Evolutionary conservation across 2,888 invertebrate species (phyloP), one percentile per base, ranked within the genome.

Genomic region (Amaurobius ferox): DNA sequence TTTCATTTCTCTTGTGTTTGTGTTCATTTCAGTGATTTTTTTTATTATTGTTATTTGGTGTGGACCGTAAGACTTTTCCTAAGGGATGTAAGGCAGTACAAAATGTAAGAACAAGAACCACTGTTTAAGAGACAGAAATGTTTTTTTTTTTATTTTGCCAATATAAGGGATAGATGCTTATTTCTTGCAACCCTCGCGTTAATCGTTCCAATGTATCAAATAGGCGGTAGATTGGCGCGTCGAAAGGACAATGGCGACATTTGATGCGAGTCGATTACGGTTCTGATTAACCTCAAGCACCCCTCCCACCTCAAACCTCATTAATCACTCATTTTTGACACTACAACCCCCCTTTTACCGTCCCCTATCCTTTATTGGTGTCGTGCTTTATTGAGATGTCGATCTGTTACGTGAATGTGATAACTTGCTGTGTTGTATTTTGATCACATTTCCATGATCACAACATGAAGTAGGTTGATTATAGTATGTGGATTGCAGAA

Each of bases 161-260:
- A n/a, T n/a, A n/a, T n/a, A n/a, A n/a, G n/a, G n/a, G n/a, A n/a
- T n/a, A n/a, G n/a, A n/a, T n/a, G n/a, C n/a, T n/a, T n/a, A n/a
- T n/a, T n/a, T n/a, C 23, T 55, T 19, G 23, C 55, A 55, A 55
- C 19, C 55, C 19, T 55, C 55, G 11, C 55, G 5, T 55, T 55
- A 55, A 55, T 55, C 55, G 55, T 2, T 1, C 55, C 3, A 23
- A 55, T 55, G 55, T 55, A 55, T 55, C 55, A 55, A 55, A 55
- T 55, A 23, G 23, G 55, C 23, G 55, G 19, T 55, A 55, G 19
- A 55, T 55, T 23, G 55, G 55, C 19, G 55, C 55, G 55, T 55
- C 77, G 71, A 85, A 85, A 66, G 83, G 77, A 85, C 83, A 85
- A 83, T 85, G 44, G 67, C 71, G 83, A 78, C 13, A 85, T 55